These are phyloP conservation scores for Stomatorhinus walkeri DNA, from an alignment of 2,797 vertebrate species.

Conservation along the genomic window DNA sequence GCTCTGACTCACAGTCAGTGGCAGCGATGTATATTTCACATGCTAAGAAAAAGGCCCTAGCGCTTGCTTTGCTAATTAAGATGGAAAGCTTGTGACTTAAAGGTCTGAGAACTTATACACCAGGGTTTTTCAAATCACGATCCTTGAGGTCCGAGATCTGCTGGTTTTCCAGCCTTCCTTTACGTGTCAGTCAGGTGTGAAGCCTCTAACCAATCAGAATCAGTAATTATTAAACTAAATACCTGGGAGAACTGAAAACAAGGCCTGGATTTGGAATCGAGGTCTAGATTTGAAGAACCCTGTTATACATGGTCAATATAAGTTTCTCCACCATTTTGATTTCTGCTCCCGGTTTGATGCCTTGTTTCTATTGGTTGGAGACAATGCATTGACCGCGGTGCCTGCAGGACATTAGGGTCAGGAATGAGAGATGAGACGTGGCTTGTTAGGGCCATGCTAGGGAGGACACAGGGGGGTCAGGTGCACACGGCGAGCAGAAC, in stretches of 20 bases:
- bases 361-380: background rate
- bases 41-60: background rate
- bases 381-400: background rate
- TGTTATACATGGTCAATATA: background rate
- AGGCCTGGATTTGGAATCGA: too few species aligned
- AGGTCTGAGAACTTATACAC: background rate
- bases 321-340: background rate
- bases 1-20: background rate
- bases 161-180: too few species aligned
- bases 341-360: background rate
- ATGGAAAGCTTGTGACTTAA: background rate
- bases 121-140: too few species aligned
- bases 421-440: background rate
- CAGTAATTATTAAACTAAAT: too few species aligned
- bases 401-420: background rate
- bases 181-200: too few species aligned
- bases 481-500: background rate
- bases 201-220: too few species aligned
- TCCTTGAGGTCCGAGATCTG: too few species aligned
- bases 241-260: too few species aligned
- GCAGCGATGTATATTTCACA: background rate
- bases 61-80: too few species aligned
- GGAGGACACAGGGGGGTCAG: background rate
- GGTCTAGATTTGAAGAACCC: too few species aligned
- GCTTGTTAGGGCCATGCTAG: background rate